phyloP scores from a whole-genome alignment of 2,113 vertebrate species.

The Glaucidium brasilianum region DNA sequence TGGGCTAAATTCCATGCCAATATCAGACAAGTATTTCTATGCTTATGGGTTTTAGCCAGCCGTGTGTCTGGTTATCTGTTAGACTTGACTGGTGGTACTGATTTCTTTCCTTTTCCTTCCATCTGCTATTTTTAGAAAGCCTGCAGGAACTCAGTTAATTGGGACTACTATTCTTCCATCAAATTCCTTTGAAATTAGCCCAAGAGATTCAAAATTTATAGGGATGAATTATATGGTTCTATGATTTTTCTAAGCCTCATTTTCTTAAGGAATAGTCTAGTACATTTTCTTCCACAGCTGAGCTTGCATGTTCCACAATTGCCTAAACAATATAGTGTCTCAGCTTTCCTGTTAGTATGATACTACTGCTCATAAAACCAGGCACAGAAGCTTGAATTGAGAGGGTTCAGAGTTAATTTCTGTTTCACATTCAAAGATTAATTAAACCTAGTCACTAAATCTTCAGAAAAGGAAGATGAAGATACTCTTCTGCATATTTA shows the following conservation, averaged over 20 bases:
- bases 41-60: neutral
- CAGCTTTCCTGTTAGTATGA: neutral
- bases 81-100: neutral
- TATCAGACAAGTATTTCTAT: neutral
- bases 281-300: neutral
- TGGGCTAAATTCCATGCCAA: neutral
- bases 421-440: conserved; percentile 20
- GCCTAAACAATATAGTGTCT: neutral
- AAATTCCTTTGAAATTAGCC: neutral
- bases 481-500: conserved; percentile 9
- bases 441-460: conserved; percentile 17
- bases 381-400: neutral
- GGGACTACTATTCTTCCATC: neutral
- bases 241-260: neutral
- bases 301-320: neutral
- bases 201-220: neutral
- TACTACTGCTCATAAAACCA: neutral
- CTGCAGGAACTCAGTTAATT: neutral
- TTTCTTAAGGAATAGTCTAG: neutral
- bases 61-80: neutral
- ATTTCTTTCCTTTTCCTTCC: neutral
- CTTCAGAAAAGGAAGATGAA: neutral
- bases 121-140: neutral
- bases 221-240: neutral
- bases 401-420: neutral